Conservation (phyloP, 1,140 invertebrate genomes). For the Dreissena rostriformis region DNA sequence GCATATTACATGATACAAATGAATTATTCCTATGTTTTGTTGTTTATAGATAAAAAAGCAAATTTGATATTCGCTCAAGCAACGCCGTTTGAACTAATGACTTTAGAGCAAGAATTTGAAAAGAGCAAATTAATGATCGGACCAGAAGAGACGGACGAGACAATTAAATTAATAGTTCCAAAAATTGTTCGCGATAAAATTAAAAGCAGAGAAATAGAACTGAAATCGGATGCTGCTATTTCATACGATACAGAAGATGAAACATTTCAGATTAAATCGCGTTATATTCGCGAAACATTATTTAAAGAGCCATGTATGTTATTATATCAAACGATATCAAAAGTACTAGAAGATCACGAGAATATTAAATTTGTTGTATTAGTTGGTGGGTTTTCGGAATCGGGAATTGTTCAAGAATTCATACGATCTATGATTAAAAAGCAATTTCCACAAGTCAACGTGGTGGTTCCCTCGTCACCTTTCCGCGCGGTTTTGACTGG, state of each 20-base stretch:
- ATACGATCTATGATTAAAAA: not conserved
- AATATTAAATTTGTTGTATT: not conserved
- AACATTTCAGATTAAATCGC: not conserved
- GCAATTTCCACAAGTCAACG: not conserved
- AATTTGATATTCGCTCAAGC: not conserved
- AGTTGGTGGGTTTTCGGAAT: slow-evolving; percentile 6
- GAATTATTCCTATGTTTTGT: no score
- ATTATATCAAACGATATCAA: not conserved
- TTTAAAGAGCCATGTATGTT: not conserved
- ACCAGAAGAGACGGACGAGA: not conserved
- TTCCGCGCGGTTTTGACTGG: not conserved
- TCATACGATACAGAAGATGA: not conserved
- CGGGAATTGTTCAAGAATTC: not conserved
- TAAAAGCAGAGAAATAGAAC: not conserved
- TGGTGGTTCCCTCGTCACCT: no score
- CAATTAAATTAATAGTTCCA: not conserved
- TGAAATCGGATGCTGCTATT: not conserved
- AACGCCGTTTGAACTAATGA: not conserved
- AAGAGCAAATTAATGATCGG: not conserved
- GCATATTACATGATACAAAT: no score
- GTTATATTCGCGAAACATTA: not conserved
- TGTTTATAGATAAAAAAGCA: no score
- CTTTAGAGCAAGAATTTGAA: not conserved
- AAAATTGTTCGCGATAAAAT: not conserved
- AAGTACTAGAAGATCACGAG: not conserved